phyloP scores from a whole-genome alignment of 2,797 vertebrate genomes.

The Amniataba percoides region DNA sequence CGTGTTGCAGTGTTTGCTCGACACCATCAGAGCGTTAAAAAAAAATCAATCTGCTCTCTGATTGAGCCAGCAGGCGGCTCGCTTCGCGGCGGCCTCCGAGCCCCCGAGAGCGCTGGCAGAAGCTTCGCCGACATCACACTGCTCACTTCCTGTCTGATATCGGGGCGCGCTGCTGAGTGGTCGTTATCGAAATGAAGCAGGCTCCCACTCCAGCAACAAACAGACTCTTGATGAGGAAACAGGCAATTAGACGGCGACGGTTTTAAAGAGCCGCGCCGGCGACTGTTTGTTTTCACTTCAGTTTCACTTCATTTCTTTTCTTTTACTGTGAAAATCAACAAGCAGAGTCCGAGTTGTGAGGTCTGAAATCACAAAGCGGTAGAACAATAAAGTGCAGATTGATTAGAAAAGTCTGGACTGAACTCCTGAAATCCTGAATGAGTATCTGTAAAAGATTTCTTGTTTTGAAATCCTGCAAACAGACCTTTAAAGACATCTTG shows the following conservation, averaged over 20 bases:
- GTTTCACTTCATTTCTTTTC: background rate
- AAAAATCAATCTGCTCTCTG: constrained; percentile 29
- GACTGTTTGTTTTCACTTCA: background rate
- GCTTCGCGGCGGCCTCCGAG: background rate
- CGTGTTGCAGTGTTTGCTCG: constrained; percentile 29
- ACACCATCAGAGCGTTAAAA: constrained; percentile 5
- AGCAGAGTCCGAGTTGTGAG: background rate
- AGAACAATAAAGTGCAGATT: background rate
- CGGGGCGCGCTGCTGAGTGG: background rate
- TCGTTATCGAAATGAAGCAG: background rate
- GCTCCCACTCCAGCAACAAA: background rate
- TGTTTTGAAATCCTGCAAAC: too few relatives aligned
- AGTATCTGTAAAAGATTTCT: too few relatives aligned
- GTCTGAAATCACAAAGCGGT: too few relatives aligned
- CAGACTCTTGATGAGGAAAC: background rate
- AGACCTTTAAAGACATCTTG: too few relatives aligned
- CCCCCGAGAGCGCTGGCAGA: constrained; percentile 1
- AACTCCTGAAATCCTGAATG: too few relatives aligned
- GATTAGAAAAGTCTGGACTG: background rate
- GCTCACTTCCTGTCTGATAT: constrained; percentile 43
- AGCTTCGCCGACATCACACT: background rate
- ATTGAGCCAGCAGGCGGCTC: constrained; percentile 21
- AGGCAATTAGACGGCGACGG: background rate
- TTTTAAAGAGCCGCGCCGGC: background rate
- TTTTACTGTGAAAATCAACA: too few relatives aligned